A percentile compares a stretch with the other conserved stretches of the same genome.
Conservation (phyloP, 2,888 invertebrate genomes). For the Drosophila fungiperda region DNA sequence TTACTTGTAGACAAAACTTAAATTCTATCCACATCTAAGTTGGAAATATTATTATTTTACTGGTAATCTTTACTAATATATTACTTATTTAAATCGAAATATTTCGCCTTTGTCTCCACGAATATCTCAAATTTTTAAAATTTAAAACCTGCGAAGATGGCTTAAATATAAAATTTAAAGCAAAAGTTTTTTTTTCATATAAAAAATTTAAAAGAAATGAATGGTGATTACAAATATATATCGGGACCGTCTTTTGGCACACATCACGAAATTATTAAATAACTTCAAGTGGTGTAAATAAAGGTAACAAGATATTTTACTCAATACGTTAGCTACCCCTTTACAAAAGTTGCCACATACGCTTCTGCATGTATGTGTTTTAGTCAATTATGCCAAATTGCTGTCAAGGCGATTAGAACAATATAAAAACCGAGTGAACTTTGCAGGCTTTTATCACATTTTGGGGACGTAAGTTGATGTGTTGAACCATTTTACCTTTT, state of each 20-base stretch:
- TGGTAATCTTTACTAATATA: neutral
- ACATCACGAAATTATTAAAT: neutral
- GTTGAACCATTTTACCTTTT: too few species aligned
- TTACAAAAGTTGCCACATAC: neutral
- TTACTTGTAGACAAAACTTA: neutral
- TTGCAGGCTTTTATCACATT: too few species aligned
- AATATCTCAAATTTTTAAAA: neutral
- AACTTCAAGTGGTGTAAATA: neutral
- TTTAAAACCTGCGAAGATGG: neutral
- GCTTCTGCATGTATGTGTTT: slow-evolving; percentile 18
- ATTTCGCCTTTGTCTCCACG: neutral
- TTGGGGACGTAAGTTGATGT: too few species aligned
- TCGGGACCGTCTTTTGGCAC: neutral
- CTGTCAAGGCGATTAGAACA: slow-evolving; percentile 62
- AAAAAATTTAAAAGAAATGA: neutral
- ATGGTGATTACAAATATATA: neutral
- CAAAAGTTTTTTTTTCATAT: neutral
- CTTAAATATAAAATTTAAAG: neutral
- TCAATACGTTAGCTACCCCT: neutral
- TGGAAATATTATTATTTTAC: neutral
- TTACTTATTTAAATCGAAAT: neutral
- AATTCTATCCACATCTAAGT: neutral
- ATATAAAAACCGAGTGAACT: neutral
- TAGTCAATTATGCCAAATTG: slow-evolving; percentile 65
- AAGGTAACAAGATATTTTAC: too few species aligned